These are phyloP conservation scores for Drosophila repleta DNA, from an alignment of 1,140 invertebrate species.

Conservation along the genomic window DNA sequence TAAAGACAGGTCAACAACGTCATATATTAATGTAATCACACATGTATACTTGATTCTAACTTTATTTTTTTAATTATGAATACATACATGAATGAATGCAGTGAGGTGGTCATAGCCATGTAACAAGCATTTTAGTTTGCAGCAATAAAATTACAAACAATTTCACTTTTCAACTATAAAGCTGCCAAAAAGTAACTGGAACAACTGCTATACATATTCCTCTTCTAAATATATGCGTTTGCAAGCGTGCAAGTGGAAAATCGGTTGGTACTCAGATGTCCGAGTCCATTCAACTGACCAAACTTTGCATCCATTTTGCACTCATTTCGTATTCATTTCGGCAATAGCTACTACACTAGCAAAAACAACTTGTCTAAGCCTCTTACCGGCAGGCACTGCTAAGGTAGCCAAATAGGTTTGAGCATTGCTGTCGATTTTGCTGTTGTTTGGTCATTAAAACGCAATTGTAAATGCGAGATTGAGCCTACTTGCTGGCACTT, in stretches of 20 bases:
- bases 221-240: neutral
- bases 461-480: slow-evolving; percentile 52
- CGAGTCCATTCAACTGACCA: neutral
- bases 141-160: slow-evolving; percentile 22
- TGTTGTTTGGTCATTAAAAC: slow-evolving; percentile 49
- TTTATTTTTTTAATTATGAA: too few species aligned
- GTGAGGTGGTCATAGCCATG: neutral
- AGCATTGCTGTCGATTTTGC: neutral
- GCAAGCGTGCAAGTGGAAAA: neutral
- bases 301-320: slow-evolving; percentile 36
- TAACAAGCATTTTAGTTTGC: neutral
- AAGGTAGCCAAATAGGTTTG: slow-evolving; percentile 8
- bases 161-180: slow-evolving; percentile 45
- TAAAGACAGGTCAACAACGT: neutral
- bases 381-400: slow-evolving; percentile 44
- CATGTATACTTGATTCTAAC: too few species aligned
- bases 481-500: slow-evolving; percentile 53
- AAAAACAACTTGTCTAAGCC: slow-evolving; percentile 46
- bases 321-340: slow-evolving; percentile 37
- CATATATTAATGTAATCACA: too few species aligned
- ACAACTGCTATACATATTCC: slow-evolving; percentile 28
- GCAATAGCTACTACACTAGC: slow-evolving; percentile 3
- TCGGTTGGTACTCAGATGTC: slow-evolving; percentile 3
- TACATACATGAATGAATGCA: too few species aligned
- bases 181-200: slow-evolving; percentile 22